Evolutionary conservation across 2,888 invertebrate species (phyloP).

Genomic region (Drosophila mulleri): DNA sequence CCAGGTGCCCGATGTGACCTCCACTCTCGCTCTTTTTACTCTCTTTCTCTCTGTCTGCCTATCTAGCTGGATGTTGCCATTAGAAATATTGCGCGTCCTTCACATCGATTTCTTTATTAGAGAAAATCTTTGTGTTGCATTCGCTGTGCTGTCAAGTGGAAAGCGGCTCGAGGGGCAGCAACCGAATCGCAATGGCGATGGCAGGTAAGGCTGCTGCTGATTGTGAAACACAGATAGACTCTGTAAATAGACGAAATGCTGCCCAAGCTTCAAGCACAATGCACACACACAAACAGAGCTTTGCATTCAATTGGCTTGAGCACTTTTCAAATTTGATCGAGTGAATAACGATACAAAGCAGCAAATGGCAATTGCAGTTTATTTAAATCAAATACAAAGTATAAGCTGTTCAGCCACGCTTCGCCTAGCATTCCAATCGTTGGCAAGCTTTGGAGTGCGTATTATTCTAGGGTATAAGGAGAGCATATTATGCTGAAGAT

Average conservation of each 20-base stretch:
- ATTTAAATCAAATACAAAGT: constrained; percentile 43
- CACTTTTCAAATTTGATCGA: constrained; percentile 78
- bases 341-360: constrained; percentile 64
- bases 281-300: constrained; percentile 31
- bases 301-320: constrained; percentile 64
- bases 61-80: constrained; percentile 46
- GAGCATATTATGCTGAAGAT: not conserved
- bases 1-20: constrained; percentile 13
- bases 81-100: constrained; percentile 74
- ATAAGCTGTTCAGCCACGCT: not conserved
- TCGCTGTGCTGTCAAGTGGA: constrained; percentile 59
- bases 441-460: not conserved
- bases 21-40: constrained; percentile 3
- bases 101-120: constrained; percentile 73
- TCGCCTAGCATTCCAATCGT: constrained; percentile 1
- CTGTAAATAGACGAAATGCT: constrained; percentile 73
- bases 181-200: constrained; percentile 11
- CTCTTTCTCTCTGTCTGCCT: not conserved
- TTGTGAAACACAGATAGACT: constrained; percentile 72
- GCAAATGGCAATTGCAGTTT: constrained; percentile 57
- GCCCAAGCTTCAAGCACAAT: constrained; percentile 33
- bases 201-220: constrained; percentile 58
- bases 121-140: constrained; percentile 66
- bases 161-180: constrained; percentile 15
- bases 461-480: not conserved